These are phyloP conservation scores for Metaphire vulgaris DNA, from an alignment of 1,140 invertebrate species.

Conservation along the genomic window DNA sequence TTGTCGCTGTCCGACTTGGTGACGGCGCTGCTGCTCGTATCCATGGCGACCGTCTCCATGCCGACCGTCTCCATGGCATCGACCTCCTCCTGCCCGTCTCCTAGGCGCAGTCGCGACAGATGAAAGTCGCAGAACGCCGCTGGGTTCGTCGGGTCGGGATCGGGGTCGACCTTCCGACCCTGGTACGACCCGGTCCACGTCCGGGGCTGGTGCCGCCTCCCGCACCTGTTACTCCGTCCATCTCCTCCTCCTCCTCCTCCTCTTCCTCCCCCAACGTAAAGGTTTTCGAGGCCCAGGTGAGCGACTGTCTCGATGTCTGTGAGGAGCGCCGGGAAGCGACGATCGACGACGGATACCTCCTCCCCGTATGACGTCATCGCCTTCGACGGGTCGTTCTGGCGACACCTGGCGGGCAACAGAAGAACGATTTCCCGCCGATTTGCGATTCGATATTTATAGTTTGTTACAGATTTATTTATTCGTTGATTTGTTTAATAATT, in stretches of 20 bases:
- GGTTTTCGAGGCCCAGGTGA: not conserved
- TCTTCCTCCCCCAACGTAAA: not conserved
- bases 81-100: not conserved
- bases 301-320: not conserved
- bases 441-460: no score
- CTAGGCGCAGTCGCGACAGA: not conserved
- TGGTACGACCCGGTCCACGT: no score
- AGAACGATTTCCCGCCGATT: no score
- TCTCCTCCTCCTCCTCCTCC: no score
- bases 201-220: no score
- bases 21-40: not conserved
- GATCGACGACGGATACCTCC: not conserved
- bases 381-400: not conserved
- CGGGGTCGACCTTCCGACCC: no score
- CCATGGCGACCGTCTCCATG: not conserved
- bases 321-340: not conserved
- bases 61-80: not conserved
- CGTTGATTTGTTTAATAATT: no score
- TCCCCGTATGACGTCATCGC: not conserved
- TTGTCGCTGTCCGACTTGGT: not conserved
- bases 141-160: not conserved
- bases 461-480: no score
- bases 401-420: no score
- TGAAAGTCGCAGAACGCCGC: not conserved
- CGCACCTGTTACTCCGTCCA: no score